Base-by-base conservation (phyloP, 1,140 invertebrate species). In the Eumaeus atala region DNA sequence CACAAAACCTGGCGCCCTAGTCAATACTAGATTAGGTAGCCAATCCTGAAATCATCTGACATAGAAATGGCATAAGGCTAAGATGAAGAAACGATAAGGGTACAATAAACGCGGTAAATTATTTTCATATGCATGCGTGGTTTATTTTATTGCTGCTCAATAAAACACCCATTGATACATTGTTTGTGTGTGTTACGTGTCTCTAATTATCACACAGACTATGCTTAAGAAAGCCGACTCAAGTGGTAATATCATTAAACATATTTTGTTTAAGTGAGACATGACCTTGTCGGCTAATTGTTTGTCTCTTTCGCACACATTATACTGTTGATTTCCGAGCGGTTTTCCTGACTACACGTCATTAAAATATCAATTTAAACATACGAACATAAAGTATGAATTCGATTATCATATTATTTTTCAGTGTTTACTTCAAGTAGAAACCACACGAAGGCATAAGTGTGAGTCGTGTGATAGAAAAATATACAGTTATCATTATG, bases 271-370 rank as follows among this genome's bases (percentile, higher is more conserved):
- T 72, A 54, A 60, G 60, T 73, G 67, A 72, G 64, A 59, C 61
- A 59, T 80, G 76, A 81, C 77, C 79, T 85, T 83, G 77, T 56
- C 38, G 34, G 44, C 49, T 56, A 48, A 56, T 64, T 48, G 55
- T 52, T 51, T 44, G 16, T 80, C 74, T 70, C 72, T 48, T 62
- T 83, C 69, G 42, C 71, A 68, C 74, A 36, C 57, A 57, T 48
- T 17, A 49, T 55, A 40, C 21, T 28, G 21, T 40, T 57, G 66
- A 72, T 77, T 77, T 80, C 67, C 71, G 64, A 72, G 65, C 61
- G 57, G 61, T 79, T 81, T 82, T 79, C 77, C 77, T 42, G 77
- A 77, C 57, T 58, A 48, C 35, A 8, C 47, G 33, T 9, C 49
- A 61, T 54, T 57, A 12, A 38, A 68, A 67, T 61, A 42, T 54